Evolutionary conservation across 2,797 vertebrate genomes (phyloP), one percentile per base, ranked within the genome.

Genomic region (Mormyrops attenuatus): DNA sequence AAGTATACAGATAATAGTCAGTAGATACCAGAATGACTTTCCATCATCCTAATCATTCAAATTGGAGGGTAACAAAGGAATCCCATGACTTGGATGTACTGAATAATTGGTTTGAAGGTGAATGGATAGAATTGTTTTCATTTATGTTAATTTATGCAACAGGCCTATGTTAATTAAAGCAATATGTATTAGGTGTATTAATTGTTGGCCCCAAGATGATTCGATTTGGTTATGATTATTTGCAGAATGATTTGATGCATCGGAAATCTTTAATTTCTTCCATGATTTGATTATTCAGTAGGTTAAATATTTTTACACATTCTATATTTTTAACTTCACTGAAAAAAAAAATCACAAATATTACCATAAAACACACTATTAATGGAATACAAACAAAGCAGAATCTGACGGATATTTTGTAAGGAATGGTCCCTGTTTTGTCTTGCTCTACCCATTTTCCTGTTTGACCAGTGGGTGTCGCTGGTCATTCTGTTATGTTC

Each of bases 51-150:
- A 77, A 5, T 77, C 34, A 77, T 20, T 41, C 73, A 80, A 80
- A 80, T 41, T 44, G 17, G 73, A 77, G 0, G 34, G 4, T 41
- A 41, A 80, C 34, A 44, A 41, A 80, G 38, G 17, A 80, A 44
- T 80, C 73, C 17, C 20, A 13, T 30, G 26, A n/a, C 73, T 17
- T 80, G 17, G 1, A n/a, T 80, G 73, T 41, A 8, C 73, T 80
- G 38, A 38, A 44, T 41, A 80, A 17, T 80, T 41, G 5, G 38
- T 44, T 80, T 17, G 38, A 80, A 80, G 38, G 38, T 80, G 20
- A 30, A 80, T 80, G 73, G 73, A 80, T 80, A 80, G 73, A 17
- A 80, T n/a, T 80, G 38, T 80, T 80, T 41, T 80, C 38, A 80
- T 41, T 80, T 73, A 73, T 73, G 11, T 34, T 11, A 34, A 73